phyloP scores from a whole-genome alignment of 1,140 invertebrate species.

The Thereuonema tuberculata region DNA sequence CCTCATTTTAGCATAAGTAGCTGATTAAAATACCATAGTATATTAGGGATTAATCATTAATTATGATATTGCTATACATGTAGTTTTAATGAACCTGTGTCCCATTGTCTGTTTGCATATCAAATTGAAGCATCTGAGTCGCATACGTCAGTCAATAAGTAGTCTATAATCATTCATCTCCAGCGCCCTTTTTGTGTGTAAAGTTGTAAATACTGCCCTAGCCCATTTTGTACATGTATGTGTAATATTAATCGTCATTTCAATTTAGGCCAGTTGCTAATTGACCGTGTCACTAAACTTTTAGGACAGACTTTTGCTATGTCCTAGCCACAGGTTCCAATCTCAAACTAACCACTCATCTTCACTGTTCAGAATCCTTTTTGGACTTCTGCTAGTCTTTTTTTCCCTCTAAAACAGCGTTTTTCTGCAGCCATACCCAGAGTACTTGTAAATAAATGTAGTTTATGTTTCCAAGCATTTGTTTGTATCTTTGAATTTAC shows the following conservation, averaged over 20 bases:
- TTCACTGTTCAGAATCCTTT: too few relatives aligned
- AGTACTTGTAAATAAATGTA: too few relatives aligned
- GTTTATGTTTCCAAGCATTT: too few relatives aligned
- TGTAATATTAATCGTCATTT: neutral
- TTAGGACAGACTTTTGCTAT: neutral
- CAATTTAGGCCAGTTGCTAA: neutral
- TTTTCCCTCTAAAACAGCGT: too few relatives aligned
- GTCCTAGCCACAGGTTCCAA: neutral
- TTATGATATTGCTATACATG: slow-evolving; percentile 2
- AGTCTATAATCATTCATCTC: slow-evolving; percentile 4
- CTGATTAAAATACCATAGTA: neutral
- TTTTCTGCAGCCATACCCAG: too few relatives aligned
- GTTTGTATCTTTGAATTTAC: too few relatives aligned
- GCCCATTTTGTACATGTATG: neutral
- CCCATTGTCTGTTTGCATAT: slow-evolving; percentile 4
- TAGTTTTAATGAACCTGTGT: neutral
- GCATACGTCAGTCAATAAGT: slow-evolving; percentile 3
- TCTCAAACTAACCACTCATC: too few relatives aligned
- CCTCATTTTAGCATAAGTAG: slow-evolving; percentile 4
- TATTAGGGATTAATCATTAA: neutral
- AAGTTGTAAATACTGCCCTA: neutral
- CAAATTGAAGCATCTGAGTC: neutral
- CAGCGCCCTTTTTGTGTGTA: slow-evolving; percentile 2
- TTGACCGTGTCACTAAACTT: neutral
- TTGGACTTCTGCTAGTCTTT: too few relatives aligned